Evolutionary conservation across 2,888 invertebrate species (phyloP).

Genomic region (Drosophila suboccidentalis): DNA sequence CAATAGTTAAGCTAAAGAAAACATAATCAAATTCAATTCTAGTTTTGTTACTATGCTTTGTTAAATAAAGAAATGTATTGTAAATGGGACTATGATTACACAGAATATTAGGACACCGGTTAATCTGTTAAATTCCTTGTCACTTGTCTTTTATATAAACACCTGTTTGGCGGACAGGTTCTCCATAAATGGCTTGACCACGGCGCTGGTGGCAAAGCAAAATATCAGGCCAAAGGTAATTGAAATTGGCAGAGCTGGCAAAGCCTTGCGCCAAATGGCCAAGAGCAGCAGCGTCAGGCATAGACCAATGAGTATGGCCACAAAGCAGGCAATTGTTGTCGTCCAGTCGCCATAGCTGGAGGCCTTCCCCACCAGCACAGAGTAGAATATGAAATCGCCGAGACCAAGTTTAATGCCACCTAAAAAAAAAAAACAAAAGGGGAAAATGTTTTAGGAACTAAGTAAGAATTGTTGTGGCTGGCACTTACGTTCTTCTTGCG

Average conservation of each 20-base stretch:
- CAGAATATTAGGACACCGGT: conserved; percentile 42
- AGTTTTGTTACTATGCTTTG: conserved; percentile 62
- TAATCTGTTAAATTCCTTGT: conserved; percentile 50
- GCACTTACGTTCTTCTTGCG: conserved; percentile 87
- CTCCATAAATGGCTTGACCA: conserved; percentile 99
- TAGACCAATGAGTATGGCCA: conserved; percentile 98
- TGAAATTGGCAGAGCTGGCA: conserved; percentile 99
- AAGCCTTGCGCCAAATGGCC: conserved; percentile 98
- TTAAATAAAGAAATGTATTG: conserved; percentile 69
- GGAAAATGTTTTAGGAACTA: neutral
- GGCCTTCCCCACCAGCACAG: conserved; percentile 99
- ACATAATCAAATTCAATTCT: conserved; percentile 36
- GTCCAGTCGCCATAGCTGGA: conserved; percentile 99
- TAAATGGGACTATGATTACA: conserved; percentile 63
- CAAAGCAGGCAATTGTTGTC: conserved; percentile 99
- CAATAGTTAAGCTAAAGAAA: conserved; percentile 93
- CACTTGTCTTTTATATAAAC: conserved; percentile 88
- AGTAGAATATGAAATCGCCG: conserved; percentile 99
- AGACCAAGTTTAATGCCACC: conserved; percentile 98
- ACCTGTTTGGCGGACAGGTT: conserved; percentile 96
- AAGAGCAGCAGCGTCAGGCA: conserved; percentile 97
- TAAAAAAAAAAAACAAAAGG: conserved; percentile 74
- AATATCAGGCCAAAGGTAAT: conserved; percentile 99
- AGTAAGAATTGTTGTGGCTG: neutral
- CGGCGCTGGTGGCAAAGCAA: conserved; percentile 97